Conservation (phyloP, 2,888 invertebrate species). For the Lithodes maja region DNA sequence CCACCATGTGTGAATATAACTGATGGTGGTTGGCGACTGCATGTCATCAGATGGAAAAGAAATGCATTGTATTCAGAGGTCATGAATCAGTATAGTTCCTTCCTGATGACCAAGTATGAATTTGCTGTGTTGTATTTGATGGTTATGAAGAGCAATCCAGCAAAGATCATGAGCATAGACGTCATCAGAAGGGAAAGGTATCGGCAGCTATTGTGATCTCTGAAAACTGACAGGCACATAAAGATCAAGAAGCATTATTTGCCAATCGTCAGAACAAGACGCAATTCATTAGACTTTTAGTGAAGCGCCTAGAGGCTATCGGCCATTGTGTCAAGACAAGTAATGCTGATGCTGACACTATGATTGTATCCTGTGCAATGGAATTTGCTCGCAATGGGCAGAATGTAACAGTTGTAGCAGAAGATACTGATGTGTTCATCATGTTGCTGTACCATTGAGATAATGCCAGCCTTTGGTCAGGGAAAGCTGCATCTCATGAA, state of each 20-base stretch:
- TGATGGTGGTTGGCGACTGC: background rate
- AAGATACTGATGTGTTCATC: background rate
- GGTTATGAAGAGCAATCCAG: background rate
- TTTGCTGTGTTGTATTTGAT: constrained; percentile 12
- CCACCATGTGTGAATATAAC: background rate
- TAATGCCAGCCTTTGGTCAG: constrained; percentile 23
- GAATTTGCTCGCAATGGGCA: background rate
- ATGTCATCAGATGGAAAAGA: background rate
- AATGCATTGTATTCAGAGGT: background rate
- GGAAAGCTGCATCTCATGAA: constrained; percentile 33
- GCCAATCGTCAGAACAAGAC: constrained; percentile 3
- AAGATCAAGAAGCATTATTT: background rate
- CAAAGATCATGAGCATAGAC: background rate
- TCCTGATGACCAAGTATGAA: background rate
- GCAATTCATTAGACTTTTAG: background rate
- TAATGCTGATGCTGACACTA: background rate
- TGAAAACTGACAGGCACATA: background rate
- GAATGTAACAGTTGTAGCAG: no score
- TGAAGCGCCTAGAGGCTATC: background rate
- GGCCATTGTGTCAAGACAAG: background rate
- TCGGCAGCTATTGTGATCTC: background rate
- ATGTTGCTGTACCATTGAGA: constrained; percentile 17
- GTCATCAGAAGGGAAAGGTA: constrained; percentile 1
- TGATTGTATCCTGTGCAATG: background rate
- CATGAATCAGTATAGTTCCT: constrained; percentile 1